These are phyloP conservation scores for Thymelicus sylvestris DNA, from an alignment of 2,888 invertebrate genomes.

Conservation along the genomic window DNA sequence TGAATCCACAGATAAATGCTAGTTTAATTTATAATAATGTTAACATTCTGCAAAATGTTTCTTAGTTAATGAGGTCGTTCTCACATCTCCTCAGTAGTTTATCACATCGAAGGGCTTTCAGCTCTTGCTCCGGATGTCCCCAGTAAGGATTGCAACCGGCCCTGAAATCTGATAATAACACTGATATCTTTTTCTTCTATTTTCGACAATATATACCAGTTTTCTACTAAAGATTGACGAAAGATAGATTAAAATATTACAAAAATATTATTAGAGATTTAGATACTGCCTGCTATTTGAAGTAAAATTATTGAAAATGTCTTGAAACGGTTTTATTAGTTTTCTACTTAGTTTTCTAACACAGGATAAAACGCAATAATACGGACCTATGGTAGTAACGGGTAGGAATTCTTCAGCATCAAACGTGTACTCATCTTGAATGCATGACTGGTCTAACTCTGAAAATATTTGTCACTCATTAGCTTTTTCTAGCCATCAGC, in stretches of 20 bases:
- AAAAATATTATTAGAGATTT: too few relatives aligned
- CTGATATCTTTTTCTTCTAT: too few relatives aligned
- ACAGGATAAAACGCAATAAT: background rate
- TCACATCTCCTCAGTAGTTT: constrained; percentile 66
- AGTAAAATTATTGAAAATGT: too few relatives aligned
- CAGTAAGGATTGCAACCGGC: constrained; percentile 79
- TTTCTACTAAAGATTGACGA: too few relatives aligned
- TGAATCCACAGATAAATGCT: too few relatives aligned
- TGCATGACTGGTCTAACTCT: constrained; percentile 77
- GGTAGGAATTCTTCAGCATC: constrained; percentile 74
- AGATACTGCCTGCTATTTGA: too few relatives aligned
- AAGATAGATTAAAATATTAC: too few relatives aligned
- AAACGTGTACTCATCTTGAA: constrained; percentile 71
- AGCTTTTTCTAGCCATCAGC: too few relatives aligned
- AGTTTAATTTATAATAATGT: too few relatives aligned
- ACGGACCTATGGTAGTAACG: constrained; percentile 67
- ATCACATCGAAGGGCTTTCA: constrained; percentile 69
- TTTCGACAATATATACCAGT: too few relatives aligned
- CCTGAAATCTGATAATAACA: constrained; percentile 65
- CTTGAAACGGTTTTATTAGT: background rate
- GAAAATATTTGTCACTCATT: constrained; percentile 42
- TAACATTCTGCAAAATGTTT: too few relatives aligned
- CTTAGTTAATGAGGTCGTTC: background rate
- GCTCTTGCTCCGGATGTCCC: constrained; percentile 76
- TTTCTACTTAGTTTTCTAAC: too few relatives aligned